Evolutionary conservation across 2,888 invertebrate genomes (phyloP), one percentile per base, ranked within the genome.

Genomic region (Linnaemya vulpina): DNA sequence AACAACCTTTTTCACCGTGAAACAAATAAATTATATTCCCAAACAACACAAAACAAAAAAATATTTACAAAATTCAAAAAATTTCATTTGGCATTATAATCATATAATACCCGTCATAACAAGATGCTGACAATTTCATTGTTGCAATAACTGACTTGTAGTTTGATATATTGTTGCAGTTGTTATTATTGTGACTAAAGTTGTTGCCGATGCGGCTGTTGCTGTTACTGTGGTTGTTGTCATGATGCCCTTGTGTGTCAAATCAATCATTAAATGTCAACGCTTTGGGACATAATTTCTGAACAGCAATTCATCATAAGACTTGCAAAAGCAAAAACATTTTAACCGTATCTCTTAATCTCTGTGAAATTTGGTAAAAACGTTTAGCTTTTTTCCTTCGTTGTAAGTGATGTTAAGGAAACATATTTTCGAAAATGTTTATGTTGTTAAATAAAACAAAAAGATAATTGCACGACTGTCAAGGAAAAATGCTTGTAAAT

Each of bases 231-330:
- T 49, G 75, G 53, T 67, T 75, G 62, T 73, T 84, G 84, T 86
- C 86, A 82, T 86, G 86, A 87, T 86, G 86, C 90, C 90, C 91
- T 91, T 91, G 91, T 90, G 90, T 91, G 91, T 91, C 91, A 91
- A 91, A 91, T 91, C 89, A 89, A 91, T 91, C 90, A 91, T 91
- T 90, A 90, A 91, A 91, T 91, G 91, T 91, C 91, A 91, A 89
- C 90, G 90, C 90, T 90, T 90, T 86, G 87, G 90, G 90, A 87
- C 86, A 88, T 89, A 80, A 83, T 77, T 81, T 81, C 87, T 87
- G 87, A 55, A 87, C 88, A 87, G 88, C 86, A 83, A 84, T 87
- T 86, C 76, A 86, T 80, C 82, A 80, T 75, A 78, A 68, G 73
- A 51, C 22, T n/a, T 3, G 67, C 51, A 83, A 78, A 30, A 65